Conservation (phyloP, 2,888 invertebrate genomes). For the Diaphora mendica region DNA sequence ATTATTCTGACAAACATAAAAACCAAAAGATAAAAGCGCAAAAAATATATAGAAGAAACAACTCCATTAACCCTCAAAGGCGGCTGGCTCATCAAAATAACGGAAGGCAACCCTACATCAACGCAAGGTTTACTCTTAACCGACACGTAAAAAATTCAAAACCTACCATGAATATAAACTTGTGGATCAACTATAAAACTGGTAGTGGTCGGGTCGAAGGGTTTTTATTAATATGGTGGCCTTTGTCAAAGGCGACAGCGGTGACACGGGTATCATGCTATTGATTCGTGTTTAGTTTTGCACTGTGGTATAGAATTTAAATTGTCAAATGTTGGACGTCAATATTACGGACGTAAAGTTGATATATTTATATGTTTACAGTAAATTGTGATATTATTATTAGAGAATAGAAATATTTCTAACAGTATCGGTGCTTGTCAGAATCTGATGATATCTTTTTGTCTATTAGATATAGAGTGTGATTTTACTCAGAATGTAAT, state of each 20-base stretch:
- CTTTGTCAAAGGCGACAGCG: constrained; percentile 52
- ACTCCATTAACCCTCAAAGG: constrained; percentile 37
- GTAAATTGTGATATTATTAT: not conserved
- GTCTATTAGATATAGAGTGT: too few relatives aligned
- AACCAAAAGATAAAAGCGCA: constrained; percentile 16
- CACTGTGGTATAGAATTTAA: constrained; percentile 18
- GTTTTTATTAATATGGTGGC: constrained; percentile 60
- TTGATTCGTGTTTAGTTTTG: constrained; percentile 38
- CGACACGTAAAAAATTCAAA: constrained; percentile 76
- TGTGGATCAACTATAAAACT: constrained; percentile 64
- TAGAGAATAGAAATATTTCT: too few relatives aligned
- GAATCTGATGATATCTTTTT: too few relatives aligned
- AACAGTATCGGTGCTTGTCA: too few relatives aligned
- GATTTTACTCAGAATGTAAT: not conserved
- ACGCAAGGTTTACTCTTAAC: constrained; percentile 52
- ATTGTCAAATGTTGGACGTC: constrained; percentile 4
- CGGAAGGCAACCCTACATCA: constrained; percentile 40
- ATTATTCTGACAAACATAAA: not conserved
- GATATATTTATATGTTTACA: too few relatives aligned
- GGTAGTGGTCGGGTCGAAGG: constrained; percentile 58
- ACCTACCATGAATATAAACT: constrained; percentile 74
- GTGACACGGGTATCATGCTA: constrained; percentile 46
- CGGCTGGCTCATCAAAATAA: constrained; percentile 37
- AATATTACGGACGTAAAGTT: not conserved
- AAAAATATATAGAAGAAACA: constrained; percentile 11